phyloP scores from a whole-genome alignment of 2,797 vertebrate genomes.

The Linurgus olivaceus region DNA sequence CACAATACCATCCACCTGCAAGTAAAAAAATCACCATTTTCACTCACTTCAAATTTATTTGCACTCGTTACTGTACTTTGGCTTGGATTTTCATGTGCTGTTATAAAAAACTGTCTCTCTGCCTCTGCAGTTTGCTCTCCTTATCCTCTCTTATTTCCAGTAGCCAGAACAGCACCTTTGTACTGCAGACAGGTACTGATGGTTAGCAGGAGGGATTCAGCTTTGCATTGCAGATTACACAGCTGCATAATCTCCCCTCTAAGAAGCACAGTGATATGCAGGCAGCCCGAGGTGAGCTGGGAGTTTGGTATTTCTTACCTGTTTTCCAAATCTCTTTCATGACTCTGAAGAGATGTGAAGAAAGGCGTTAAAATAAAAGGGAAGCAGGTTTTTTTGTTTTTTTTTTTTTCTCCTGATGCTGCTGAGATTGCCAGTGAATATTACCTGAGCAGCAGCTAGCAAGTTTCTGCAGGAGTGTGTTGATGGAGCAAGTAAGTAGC shows the following conservation, averaged over 20 bases:
- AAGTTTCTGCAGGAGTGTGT: constrained; percentile 57
- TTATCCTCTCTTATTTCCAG: constrained; percentile 4
- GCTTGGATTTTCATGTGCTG: background rate
- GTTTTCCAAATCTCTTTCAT: constrained; percentile 39
- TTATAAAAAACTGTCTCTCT: background rate
- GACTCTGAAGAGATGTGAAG: background rate
- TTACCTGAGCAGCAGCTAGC: constrained; percentile 54
- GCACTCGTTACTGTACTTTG: background rate
- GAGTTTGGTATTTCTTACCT: constrained; percentile 3
- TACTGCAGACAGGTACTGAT: background rate
- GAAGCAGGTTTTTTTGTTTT: background rate
- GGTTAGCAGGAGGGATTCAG: background rate
- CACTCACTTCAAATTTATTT: background rate
- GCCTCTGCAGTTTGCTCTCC: background rate
- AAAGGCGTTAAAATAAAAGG: constrained; percentile 2
- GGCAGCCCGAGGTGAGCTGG: background rate
- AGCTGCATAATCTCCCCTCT: constrained; percentile 11
- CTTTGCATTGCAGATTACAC: constrained; percentile 5
- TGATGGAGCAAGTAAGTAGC: constrained; percentile 60
- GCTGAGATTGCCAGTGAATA: constrained; percentile 40
- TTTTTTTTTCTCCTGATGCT: background rate
- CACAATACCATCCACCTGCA: background rate
- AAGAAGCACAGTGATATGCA: background rate
- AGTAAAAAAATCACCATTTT: background rate
- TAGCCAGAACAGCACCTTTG: constrained; percentile 34